Evolutionary conservation across 2,113 vertebrate genomes (phyloP).

Genomic region (Oryzias curvinotus): DNA sequence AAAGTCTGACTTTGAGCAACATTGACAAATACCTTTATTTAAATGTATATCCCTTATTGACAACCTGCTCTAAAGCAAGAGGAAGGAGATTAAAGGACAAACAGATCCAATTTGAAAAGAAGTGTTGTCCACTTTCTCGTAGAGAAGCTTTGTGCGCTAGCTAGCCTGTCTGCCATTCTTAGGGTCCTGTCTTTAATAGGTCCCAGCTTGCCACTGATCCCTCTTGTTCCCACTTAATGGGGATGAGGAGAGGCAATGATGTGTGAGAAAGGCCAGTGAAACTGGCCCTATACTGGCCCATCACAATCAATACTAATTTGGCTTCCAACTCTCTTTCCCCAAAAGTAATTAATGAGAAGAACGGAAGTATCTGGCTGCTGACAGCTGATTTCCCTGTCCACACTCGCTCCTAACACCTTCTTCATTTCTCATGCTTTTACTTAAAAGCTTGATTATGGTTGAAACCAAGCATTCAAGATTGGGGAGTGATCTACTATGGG

Average conservation of each 20-base stretch:
- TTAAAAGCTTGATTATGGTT: constrained; percentile 69
- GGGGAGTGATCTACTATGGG: constrained; percentile 40
- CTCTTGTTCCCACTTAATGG: constrained; percentile 73
- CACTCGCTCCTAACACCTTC: constrained; percentile 55
- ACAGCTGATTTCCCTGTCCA: constrained; percentile 71
- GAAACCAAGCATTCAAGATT: constrained; percentile 45
- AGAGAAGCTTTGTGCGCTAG: constrained; percentile 34
- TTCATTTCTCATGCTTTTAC: constrained; percentile 49
- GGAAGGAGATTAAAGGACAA: constrained; percentile 22
- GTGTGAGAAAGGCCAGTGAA: constrained; percentile 66
- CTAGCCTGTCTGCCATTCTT: constrained; percentile 49
- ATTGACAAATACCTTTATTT: constrained; percentile 27
- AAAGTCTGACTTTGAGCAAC: constrained; percentile 39
- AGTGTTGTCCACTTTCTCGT: constrained; percentile 27
- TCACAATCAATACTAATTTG: constrained; percentile 77
- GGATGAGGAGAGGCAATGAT: constrained; percentile 70
- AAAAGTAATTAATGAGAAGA: constrained; percentile 75
- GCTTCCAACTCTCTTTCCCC: constrained; percentile 56
- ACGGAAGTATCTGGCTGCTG: constrained; percentile 64
- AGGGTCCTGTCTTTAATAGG: constrained; percentile 65
- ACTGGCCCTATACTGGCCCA: constrained; percentile 52
- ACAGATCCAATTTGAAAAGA: constrained; percentile 30
- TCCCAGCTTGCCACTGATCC: constrained; percentile 63
- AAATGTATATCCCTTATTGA: constrained; percentile 39
- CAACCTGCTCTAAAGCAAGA: constrained; percentile 24